Percentiles rank a stretch among this genome's conserved stretches.
These are phyloP conservation scores for Sula dactylatra DNA, from an alignment of 2,113 vertebrate species.

Conservation along the genomic window DNA sequence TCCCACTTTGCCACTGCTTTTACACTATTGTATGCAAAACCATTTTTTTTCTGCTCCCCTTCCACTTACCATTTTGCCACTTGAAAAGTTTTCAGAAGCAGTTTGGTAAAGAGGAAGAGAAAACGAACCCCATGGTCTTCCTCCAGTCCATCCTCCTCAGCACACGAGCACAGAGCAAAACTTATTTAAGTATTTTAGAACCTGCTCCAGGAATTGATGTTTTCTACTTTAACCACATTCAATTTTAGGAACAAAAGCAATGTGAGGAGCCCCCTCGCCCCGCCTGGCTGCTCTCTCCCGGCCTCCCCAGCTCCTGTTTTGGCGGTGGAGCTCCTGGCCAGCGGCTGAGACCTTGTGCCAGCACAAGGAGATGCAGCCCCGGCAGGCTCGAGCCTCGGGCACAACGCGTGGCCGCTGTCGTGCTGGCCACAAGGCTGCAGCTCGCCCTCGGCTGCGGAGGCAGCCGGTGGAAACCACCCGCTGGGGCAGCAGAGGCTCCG, in stretches of 20 bases:
- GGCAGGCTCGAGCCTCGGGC: accelerated
- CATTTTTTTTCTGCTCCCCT: background rate
- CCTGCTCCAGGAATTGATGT: background rate
- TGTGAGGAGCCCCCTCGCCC: background rate
- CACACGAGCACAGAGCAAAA: background rate
- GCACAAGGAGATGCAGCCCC: accelerated
- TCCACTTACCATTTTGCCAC: background rate
- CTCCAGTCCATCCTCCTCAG: background rate
- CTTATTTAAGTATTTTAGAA: background rate
- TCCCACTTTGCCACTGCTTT: background rate
- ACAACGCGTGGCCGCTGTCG: accelerated
- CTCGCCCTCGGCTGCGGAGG: accelerated
- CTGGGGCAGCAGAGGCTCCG: accelerated
- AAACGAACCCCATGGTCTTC: background rate
- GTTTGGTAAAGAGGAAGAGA: background rate
- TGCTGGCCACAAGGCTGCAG: background rate
- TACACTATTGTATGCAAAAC: background rate
- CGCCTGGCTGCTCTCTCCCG: background rate
- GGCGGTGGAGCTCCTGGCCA: background rate
- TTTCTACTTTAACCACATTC: background rate
- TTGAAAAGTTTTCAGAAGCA: background rate
- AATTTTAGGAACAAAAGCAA: background rate
- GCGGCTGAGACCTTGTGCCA: accelerated
- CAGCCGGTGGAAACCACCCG: background rate
- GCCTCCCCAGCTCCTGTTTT: background rate